A percentile compares a stretch with the other conserved stretches of the same genome.
phyloP scores from a whole-genome alignment of 2,797 vertebrate species.

The Tolypeutes matacus region DNA sequence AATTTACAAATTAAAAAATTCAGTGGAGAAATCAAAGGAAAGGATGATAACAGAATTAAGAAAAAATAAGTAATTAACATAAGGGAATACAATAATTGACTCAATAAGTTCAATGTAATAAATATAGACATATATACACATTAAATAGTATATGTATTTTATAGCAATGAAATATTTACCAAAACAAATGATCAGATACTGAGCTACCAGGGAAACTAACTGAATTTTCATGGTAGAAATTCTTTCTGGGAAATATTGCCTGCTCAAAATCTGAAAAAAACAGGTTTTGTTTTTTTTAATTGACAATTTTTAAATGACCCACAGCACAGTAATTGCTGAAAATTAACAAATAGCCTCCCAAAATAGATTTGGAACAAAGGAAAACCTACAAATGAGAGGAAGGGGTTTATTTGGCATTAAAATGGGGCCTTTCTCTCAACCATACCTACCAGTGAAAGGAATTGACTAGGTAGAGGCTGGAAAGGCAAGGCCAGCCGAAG shows the following conservation, averaged over 20 bases:
- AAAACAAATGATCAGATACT: neutral
- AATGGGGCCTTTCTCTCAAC: neutral
- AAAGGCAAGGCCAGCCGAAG: neutral
- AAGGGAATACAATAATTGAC: neutral
- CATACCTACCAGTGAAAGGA: neutral
- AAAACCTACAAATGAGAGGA: neutral
- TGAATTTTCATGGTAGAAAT: neutral
- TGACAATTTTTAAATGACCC: neutral
- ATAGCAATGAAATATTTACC: neutral
- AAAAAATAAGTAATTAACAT: neutral
- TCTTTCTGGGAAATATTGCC: neutral
- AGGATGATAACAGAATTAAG: neutral
- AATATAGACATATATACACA: neutral
- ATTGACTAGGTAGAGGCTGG: neutral
- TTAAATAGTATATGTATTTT: neutral
- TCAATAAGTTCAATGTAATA: neutral
- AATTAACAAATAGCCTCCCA: constrained; percentile 31
- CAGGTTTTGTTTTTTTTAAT: neutral
- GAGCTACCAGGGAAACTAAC: neutral
- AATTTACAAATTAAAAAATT: neutral
- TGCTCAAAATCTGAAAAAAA: neutral
- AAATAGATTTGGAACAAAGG: constrained; percentile 45
- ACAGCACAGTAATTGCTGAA: neutral
- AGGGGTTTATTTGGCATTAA: neutral
- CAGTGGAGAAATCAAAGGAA: neutral